A percentile compares a stretch with the other conserved stretches of the same genome.
phyloP scores from a whole-genome alignment of 2,797 vertebrate genomes.

The Oreonectes daqikongensis region DNA sequence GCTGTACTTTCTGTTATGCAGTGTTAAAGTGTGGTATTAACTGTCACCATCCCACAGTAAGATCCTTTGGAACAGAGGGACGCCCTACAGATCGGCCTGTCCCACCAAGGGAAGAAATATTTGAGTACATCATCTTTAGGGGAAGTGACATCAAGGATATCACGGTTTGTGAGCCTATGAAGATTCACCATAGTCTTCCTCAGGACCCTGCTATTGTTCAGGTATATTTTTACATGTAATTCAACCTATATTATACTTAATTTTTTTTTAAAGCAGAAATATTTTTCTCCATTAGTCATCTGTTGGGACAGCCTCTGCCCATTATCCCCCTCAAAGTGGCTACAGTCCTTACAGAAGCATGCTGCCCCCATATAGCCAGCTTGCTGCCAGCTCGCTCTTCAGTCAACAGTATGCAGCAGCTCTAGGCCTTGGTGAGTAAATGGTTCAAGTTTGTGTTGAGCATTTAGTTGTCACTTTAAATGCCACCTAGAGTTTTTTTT shows the following conservation, averaged over 20 bases:
- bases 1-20: too few species aligned
- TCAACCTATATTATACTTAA: too few species aligned
- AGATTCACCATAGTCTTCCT: conserved; percentile 86
- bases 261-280: too few species aligned
- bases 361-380: conserved; percentile 87
- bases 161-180: conserved; percentile 88
- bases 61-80: conserved; percentile 95
- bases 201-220: conserved; percentile 95
- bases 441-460: background rate
- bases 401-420: conserved; percentile 91
- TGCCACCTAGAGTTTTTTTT: too few species aligned
- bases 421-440: conserved; percentile 87
- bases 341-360: conserved; percentile 86
- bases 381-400: conserved; percentile 88
- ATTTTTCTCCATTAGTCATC: conserved; percentile 75
- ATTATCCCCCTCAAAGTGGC: conserved; percentile 82
- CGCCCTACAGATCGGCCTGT: conserved; percentile 91
- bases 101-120: conserved; percentile 88
- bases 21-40: background rate
- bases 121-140: conserved; percentile 96
- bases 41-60: conserved; percentile 72
- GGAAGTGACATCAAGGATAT: conserved; percentile 98
- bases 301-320: conserved; percentile 79
- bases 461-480: too few species aligned
- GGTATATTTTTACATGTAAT: conserved; percentile 64